Evolutionary conservation across 2,888 invertebrate genomes (phyloP).

Genomic region (Agonopterix arenella): DNA sequence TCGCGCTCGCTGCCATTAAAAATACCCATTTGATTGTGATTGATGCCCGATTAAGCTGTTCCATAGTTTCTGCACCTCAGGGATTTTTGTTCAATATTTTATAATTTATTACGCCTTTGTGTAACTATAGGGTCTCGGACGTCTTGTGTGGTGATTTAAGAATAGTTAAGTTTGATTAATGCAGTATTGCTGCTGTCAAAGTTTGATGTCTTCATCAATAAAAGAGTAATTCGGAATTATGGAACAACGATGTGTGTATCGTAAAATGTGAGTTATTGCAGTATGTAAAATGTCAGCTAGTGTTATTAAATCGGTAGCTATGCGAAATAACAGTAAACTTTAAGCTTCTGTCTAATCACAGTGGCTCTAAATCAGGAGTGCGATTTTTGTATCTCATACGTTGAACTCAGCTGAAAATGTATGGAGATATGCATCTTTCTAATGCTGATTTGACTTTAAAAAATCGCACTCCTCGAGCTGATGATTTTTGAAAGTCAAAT

Average conservation of each 20-base stretch:
- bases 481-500: no score
- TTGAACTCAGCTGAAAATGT: no score
- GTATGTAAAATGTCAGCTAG: no score
- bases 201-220: conserved; percentile 18
- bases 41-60: conserved; percentile 23
- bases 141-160: conserved; percentile 16
- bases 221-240: neutral
- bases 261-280: neutral
- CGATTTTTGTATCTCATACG: no score
- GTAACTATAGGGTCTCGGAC: conserved; percentile 2
- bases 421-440: no score
- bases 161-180: conserved; percentile 24
- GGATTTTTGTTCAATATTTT: no score
- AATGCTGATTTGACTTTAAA: no score
- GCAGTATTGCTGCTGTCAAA: conserved; percentile 18
- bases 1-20: conserved; percentile 11
- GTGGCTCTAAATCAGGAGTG: no score
- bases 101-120: conserved; percentile 15
- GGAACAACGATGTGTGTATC: conserved; percentile 10
- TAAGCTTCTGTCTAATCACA: no score
- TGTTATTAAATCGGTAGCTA: no score
- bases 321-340: no score
- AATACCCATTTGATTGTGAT: conserved; percentile 26
- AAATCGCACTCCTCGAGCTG: no score
- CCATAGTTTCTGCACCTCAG: neutral